Conservation (phyloP, 2,888 invertebrate species). For the Acrobasis suavella region DNA sequence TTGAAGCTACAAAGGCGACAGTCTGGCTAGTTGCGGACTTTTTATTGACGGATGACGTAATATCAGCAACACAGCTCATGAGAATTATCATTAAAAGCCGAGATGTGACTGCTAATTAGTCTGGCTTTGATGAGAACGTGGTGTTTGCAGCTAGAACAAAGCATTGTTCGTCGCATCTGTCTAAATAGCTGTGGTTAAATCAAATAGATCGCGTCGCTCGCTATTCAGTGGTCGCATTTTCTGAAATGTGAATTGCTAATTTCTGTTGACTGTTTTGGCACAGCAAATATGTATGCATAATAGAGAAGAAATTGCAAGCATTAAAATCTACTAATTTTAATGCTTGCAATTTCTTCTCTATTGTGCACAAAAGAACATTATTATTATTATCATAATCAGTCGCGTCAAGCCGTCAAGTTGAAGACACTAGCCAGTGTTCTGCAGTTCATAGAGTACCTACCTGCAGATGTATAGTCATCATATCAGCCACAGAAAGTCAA, state of each 20-base stretch:
- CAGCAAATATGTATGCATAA: neutral
- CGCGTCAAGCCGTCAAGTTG: too few species aligned
- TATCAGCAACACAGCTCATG: slow-evolving; percentile 3
- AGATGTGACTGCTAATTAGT: slow-evolving; percentile 4
- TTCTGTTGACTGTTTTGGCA: neutral
- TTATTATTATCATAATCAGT: too few species aligned
- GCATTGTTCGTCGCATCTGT: neutral
- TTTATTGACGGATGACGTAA: slow-evolving; percentile 19
- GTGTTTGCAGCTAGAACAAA: neutral
- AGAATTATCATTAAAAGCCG: slow-evolving; percentile 1
- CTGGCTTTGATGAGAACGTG: neutral
- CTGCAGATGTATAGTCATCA: too few species aligned
- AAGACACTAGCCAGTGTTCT: too few species aligned
- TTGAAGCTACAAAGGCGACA: slow-evolving; percentile 17
- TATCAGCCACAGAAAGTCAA: too few species aligned
- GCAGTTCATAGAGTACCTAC: too few species aligned
- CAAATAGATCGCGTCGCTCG: neutral
- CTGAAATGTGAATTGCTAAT: neutral
- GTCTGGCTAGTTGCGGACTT: slow-evolving; percentile 7
- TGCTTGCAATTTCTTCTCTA: neutral
- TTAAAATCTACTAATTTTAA: too few species aligned
- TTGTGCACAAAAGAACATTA: too few species aligned
- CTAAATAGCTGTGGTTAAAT: neutral
- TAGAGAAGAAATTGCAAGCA: too few species aligned
- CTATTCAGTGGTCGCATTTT: neutral